Base-by-base conservation (phyloP, 2,797 vertebrate species). In the Molossus alvarezi region DNA sequence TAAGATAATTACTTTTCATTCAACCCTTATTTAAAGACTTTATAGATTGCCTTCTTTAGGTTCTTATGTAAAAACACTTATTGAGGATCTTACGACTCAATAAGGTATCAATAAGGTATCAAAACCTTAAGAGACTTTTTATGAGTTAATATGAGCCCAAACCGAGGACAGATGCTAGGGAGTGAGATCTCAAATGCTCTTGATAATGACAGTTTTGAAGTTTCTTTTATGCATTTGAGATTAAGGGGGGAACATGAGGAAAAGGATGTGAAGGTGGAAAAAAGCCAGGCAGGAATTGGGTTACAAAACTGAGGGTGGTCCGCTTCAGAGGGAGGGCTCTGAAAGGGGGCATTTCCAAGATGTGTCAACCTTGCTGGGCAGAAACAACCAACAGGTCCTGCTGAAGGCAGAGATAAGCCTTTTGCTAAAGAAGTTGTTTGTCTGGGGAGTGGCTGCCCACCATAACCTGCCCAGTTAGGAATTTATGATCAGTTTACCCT, bases 1-100 rank as follows among this genome's bases (percentile, higher is more conserved):
- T 45, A 45, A 62, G 87, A 58, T 80, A 67, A 84, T 84, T 92
- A 92, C 8, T 84, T 96, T 96, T 82, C n/a, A 87, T 84, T 17
- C 9, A 81, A 64, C 3, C 14, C 11, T 93, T 14, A 76, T 60
- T 62, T 85, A 72, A 5, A 77, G 25, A 69, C 62, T 77, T 82
- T 64, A 15, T 80, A 77, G 53, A 60, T 82, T 64, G 6, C 11
- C 79, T 17, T 88, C 25, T 53, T 69, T 88, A 18, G 18, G 67
- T 69, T 94, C 17, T 85, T 55, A 75, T 33, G 25, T 79, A 45
- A 69, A 88, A 90, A 95, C 2, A 37, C 67, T 76, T 62, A 89
- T 67, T 72, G 20, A 90, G 25, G 45, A 65, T 71, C 13, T 90
- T 86, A 51, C 72, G 33, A 88, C 20, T 88, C 58, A 91, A 9